Evolutionary conservation across 2,888 invertebrate species (phyloP), one percentile per base, ranked within the genome.

Genomic region (Branchellion lobata): DNA sequence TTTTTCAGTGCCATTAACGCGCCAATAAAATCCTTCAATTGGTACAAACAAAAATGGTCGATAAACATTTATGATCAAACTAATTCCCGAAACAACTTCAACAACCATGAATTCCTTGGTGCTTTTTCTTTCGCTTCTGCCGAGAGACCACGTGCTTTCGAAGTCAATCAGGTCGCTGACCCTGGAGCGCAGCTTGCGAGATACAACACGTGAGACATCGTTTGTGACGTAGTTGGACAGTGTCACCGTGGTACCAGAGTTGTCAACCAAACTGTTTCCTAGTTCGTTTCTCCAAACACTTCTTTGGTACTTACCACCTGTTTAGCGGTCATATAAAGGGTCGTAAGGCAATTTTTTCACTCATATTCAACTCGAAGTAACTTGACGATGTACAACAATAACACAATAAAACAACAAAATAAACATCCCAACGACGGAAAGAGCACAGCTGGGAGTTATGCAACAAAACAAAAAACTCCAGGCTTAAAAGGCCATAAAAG

Each of bases 231-330:
- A n/a, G 61, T 57, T 18, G 3, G 5, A 24, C 61, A 57, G 24
- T 24, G 61, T 14, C 21, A 57, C 5, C 24, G 3, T 57, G 21
- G 14, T 57, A 3, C 21, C 21, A 3, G 24, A 24, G 21, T 57
- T 57, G 24, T 57, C 61, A 18, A 5, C 21, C 5, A 24, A 57
- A 5, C 61, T 24, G 21, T 5, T 24, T 57, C n/a, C 61, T 57
- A 57, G 21, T 57, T 57, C 61, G 3, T 57, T 57, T 24, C n/a
- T 57, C 61, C 61, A 57, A 5, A 57, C 61, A 14, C 11, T 57
- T 57, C 24, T 57, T n/a, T 57, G 61, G 61, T 57, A 57, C 61
- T 57, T 57, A 14, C 61, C 61, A 8, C 61, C 61, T 57, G 61
- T 24, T n/a, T n/a, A n/a, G n/a, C n/a, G n/a, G n/a, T n/a, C n/a